Conservation (phyloP, 2,888 invertebrate genomes). For the Drosophila gaucha region DNA sequence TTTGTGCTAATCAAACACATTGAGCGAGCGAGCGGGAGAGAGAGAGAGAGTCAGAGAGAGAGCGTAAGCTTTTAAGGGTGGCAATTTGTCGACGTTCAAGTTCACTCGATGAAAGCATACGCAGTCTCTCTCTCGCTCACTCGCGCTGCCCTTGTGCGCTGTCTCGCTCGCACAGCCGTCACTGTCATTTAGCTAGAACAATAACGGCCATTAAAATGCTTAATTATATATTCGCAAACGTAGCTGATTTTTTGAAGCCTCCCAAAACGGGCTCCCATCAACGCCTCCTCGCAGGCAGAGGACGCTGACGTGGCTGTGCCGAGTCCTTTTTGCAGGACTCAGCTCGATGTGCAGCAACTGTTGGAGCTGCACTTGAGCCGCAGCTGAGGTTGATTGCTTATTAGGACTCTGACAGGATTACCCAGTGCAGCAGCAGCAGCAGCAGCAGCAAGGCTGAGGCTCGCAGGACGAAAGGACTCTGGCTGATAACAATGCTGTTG, state of each 20-base stretch:
- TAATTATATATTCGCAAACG: conserved; percentile 83
- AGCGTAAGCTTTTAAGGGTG: conserved; percentile 74
- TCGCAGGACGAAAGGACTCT: neutral
- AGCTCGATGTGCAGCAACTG: conserved; percentile 12
- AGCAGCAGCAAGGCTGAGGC: neutral
- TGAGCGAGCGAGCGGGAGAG: conserved; percentile 5
- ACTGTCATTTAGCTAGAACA: conserved; percentile 65
- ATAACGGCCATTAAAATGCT: conserved; percentile 83
- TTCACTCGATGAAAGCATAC: conserved; percentile 59
- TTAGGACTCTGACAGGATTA: conserved; percentile 26
- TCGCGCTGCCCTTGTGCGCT: neutral
- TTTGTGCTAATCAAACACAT: conserved; percentile 69
- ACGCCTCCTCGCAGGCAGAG: neutral
- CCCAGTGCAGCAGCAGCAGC: neutral
- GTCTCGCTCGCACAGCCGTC: conserved; percentile 36
- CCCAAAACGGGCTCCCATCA: neutral
- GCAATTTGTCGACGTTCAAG: conserved; percentile 74
- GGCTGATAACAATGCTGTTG: conserved; percentile 12
- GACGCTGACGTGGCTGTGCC: conserved; percentile 42
- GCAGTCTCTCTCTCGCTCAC: neutral
- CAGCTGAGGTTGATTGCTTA: conserved; percentile 34
- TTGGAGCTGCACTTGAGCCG: conserved; percentile 45
- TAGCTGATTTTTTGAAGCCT: conserved; percentile 63
- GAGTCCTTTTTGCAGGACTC: conserved; percentile 10
- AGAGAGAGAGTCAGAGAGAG: conserved; percentile 12